These are phyloP conservation scores for Drosophila ustulata DNA, from an alignment of 2,888 invertebrate species.

Conservation along the genomic window DNA sequence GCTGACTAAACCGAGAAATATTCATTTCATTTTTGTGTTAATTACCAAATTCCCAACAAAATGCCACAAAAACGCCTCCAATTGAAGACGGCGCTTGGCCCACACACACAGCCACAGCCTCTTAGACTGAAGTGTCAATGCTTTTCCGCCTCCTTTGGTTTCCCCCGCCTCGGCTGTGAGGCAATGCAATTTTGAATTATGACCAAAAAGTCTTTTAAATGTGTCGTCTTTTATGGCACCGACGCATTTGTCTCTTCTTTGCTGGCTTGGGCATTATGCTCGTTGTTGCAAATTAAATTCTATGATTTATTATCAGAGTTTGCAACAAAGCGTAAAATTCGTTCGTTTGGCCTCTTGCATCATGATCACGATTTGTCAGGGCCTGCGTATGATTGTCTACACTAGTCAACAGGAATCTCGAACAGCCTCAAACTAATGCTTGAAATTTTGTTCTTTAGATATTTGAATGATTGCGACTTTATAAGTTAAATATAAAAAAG, in stretches of 20 bases:
- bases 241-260: conserved; percentile 40
- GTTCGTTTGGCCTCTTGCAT: conserved; percentile 62
- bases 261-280: conserved; percentile 26
- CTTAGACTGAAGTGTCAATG: neutral
- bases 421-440: neutral
- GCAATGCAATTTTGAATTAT: conserved; percentile 64
- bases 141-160: neutral
- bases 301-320: conserved; percentile 77
- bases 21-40: conserved; percentile 71
- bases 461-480: neutral
- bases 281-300: conserved; percentile 66
- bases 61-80: conserved; percentile 9
- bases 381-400: conserved; percentile 48
- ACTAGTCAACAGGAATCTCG: conserved; percentile 47
- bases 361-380: conserved; percentile 1
- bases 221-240: conserved; percentile 50
- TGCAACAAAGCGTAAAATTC: conserved; percentile 80
- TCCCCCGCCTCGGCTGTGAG: neutral
- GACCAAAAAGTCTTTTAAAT: conserved; percentile 52
- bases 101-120: conserved; percentile 25
- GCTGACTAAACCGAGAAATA: conserved; percentile 64
- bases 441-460: neutral
- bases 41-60: conserved; percentile 70
- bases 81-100: conserved; percentile 50
- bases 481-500: neutral